Conservation (phyloP, 2,797 vertebrate species). For the Anas flavirostris region DNA sequence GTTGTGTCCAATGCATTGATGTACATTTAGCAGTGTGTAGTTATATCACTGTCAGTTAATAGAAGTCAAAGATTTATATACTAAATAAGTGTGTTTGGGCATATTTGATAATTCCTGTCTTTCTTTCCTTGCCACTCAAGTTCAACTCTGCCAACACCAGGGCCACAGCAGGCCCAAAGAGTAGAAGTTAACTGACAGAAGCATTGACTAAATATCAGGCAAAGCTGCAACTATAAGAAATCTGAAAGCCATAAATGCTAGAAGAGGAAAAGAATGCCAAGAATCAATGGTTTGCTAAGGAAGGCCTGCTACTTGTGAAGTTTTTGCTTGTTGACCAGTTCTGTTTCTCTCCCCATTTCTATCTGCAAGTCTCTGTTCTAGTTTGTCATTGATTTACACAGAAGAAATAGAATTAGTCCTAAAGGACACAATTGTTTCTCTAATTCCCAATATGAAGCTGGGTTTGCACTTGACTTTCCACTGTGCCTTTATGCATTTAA, state of each 20-base stretch:
- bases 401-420: background rate
- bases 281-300: background rate
- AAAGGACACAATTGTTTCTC: background rate
- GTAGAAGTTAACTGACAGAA: background rate
- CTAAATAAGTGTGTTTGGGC: background rate
- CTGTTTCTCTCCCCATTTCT: background rate
- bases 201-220: background rate
- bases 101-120: background rate
- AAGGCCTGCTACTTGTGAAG: background rate
- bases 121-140: background rate
- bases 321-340: background rate
- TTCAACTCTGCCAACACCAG: background rate
- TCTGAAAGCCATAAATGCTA: background rate
- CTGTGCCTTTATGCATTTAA: background rate
- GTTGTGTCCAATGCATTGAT: background rate
- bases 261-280: background rate
- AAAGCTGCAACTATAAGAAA: background rate
- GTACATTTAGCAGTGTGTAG: background rate
- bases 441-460: background rate
- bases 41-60: fast-evolving
- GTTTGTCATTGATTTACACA: background rate
- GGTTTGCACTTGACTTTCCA: background rate
- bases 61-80: background rate
- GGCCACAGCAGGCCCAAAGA: background rate
- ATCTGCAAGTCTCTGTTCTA: background rate